These are phyloP conservation scores for Trissoscelio sp. DNA, from an alignment of 2,888 invertebrate species.

Conservation along the genomic window DNA sequence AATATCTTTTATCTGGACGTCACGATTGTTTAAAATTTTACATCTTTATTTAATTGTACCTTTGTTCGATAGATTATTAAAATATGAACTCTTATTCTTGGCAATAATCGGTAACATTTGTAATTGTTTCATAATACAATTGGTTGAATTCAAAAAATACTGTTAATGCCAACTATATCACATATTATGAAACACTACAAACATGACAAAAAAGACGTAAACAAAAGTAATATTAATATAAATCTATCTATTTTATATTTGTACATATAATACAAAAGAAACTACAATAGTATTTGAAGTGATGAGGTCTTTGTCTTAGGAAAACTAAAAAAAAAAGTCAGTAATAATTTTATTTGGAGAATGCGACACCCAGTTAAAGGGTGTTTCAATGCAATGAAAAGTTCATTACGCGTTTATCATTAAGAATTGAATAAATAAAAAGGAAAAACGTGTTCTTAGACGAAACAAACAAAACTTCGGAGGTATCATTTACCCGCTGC, in stretches of 20 bases:
- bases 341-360: constrained; percentile 71
- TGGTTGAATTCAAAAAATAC: constrained; percentile 27
- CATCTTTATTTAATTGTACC: constrained; percentile 24
- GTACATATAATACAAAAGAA: background rate
- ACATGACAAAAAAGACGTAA: background rate
- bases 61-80: constrained; percentile 30
- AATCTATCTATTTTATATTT: constrained; percentile 4
- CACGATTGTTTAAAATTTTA: constrained; percentile 26
- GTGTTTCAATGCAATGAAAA: constrained; percentile 48
- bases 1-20: constrained; percentile 51
- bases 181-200: constrained; percentile 17
- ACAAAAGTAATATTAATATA: too few species aligned
- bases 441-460: background rate
- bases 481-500: constrained; percentile 64
- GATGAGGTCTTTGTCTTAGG: too few species aligned
- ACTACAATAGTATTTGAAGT: background rate
- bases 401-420: constrained; percentile 24
- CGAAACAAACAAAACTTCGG: constrained; percentile 16
- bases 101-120: constrained; percentile 16
- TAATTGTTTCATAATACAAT: constrained; percentile 15
- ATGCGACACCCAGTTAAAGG: constrained; percentile 70
- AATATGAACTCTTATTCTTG: constrained; percentile 43
- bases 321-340: too few species aligned
- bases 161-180: constrained; percentile 12
- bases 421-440: constrained; percentile 21